Base-by-base conservation (phyloP, 2,113 vertebrate genomes). In the Ageneiosus marmoratus region DNA sequence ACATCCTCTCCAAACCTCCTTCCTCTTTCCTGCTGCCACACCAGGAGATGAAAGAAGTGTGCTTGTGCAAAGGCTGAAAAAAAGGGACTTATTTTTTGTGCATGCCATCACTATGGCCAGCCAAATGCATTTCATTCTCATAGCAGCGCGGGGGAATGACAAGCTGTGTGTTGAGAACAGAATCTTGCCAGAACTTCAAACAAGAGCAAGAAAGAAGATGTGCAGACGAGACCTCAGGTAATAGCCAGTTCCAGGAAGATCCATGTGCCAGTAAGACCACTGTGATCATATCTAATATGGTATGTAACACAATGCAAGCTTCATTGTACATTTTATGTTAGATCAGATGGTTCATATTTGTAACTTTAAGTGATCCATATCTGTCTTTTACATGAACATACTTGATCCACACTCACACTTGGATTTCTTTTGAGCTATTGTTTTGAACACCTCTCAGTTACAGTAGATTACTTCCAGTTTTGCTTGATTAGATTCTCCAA, bases 1-100 rank as follows among this genome's bases (percentile, higher is more conserved):
- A 87, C 86, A 83, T 83, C 81, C 77, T 77, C 72, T 79, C 77
- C 72, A 87, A 83, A 82, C 62, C 62, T 69, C 75, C 63, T 80
- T 85, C 83, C 80, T 56, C 18, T 83, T 85, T 83, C 86, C 75
- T 58, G 83, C 77, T 83, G 50, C 77, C 48, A 62, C 83, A 73
- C 62, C 34, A 77, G 6, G 46, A 87, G 86, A 87, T 87, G 70
- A 83, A 87, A 87, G 83, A 34, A 51, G 48, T 83, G 27, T 56
- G 77, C 81, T 85, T 65, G 27, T 73, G 82, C 81, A 87, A 83
- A 85, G 58, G 44, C 34, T 70, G 62, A 83, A 77, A 83, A 55
- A 50, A 32, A 16, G 24, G 22, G 13, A 27, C 51, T 32, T 27
- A n/a, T 80, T 63, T 78, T 86, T 75, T 83, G 75, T 24, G 48